Conservation (phyloP, 1,140 invertebrate species). For the Paraescarpia echinospica region DNA sequence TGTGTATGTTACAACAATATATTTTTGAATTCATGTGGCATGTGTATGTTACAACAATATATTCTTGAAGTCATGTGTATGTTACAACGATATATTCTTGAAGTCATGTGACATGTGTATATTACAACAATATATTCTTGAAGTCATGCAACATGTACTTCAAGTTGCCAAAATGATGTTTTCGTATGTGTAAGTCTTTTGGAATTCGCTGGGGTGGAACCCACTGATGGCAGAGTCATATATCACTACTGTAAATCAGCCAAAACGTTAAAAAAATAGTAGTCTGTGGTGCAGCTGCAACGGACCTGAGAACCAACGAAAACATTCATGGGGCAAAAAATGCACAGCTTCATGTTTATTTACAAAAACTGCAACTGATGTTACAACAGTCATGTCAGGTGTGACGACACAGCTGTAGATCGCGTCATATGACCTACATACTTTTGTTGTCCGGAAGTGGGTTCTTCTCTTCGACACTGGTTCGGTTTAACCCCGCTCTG, state of each 20-base stretch:
- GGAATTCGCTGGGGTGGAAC: background rate
- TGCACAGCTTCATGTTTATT: background rate
- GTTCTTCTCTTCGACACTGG: conserved; percentile 50
- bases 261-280: background rate
- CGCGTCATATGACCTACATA: conserved; percentile 24
- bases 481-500: conserved; percentile 41
- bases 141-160: background rate
- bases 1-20: background rate
- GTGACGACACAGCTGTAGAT: background rate
- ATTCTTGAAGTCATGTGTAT: background rate
- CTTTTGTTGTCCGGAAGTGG: conserved; percentile 42
- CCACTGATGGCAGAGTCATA: background rate
- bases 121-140: background rate
- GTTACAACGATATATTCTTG: background rate
- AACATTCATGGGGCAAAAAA: background rate
- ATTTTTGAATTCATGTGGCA: background rate
- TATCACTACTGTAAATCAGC: background rate
- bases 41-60: background rate
- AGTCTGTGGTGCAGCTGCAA: background rate
- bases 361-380: background rate
- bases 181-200: background rate
- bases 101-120: background rate
- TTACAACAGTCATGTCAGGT: background rate
- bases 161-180: background rate
- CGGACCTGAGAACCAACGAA: background rate